Evolutionary conservation across 2,113 vertebrate genomes (phyloP).

Genomic region (Dendropsophus ebraccatus): DNA sequence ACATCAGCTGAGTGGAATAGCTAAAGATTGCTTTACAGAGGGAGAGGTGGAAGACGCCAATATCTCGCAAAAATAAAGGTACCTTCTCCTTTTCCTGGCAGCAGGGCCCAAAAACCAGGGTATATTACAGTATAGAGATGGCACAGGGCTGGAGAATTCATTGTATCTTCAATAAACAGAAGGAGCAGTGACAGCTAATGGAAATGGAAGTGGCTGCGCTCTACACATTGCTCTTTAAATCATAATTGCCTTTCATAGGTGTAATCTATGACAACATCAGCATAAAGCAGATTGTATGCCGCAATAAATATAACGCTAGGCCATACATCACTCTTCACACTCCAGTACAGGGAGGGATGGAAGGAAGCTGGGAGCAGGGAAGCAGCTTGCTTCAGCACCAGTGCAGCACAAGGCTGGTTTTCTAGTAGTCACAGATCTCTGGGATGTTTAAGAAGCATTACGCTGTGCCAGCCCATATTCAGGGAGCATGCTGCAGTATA

Average conservation of each 20-base stretch:
- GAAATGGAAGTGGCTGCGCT: background rate
- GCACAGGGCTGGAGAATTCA: background rate
- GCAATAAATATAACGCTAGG: constrained; percentile 15
- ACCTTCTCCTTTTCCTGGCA: background rate
- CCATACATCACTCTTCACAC: background rate
- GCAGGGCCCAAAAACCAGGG: background rate
- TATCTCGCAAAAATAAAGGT: constrained; percentile 34
- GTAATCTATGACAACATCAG: constrained; percentile 10
- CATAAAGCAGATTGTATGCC: background rate
- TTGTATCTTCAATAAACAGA: background rate
- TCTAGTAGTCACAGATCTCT: constrained; percentile 25
- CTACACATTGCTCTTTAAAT: constrained; percentile 5
- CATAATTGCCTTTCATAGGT: background rate
- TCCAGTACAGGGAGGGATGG: background rate
- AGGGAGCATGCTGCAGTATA: constrained; percentile 43
- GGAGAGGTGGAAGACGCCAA: constrained; percentile 23
- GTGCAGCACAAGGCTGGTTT: constrained; percentile 27
- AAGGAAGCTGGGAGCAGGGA: constrained; percentile 27
- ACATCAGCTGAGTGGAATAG: constrained; percentile 50
- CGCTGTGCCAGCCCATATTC: constrained; percentile 21
- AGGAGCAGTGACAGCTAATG: background rate
- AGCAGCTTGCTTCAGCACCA: constrained; percentile 2
- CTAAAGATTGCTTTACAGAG: constrained; percentile 27
- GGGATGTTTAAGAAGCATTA: constrained; percentile 23
- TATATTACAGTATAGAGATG: background rate